Evolutionary conservation across 2,113 vertebrate species (phyloP).

Genomic region (Ceuthmochares aereus): DNA sequence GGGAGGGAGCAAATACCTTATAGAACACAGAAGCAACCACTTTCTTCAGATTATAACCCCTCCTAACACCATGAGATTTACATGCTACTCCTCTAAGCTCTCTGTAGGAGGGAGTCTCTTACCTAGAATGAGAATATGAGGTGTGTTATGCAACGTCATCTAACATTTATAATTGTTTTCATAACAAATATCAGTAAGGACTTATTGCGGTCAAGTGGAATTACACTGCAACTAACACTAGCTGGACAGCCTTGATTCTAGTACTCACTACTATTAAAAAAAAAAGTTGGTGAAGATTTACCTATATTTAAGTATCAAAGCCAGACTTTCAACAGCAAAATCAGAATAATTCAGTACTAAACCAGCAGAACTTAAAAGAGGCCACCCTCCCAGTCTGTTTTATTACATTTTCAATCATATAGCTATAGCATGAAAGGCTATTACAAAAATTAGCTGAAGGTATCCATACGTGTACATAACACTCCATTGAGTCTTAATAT

Average conservation of each 20-base stretch:
- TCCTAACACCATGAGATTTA: not conserved
- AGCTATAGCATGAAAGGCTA: not conserved
- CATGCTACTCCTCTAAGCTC: not conserved
- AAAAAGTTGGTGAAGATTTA: not conserved
- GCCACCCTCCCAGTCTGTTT: not conserved
- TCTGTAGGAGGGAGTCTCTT: rapidly evolving
- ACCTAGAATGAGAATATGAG: not conserved
- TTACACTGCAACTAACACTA: not conserved
- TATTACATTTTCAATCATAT: conserved; percentile 21
- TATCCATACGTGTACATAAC: conserved; percentile 1
- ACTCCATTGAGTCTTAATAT: conserved; percentile 14
- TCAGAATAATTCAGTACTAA: not conserved
- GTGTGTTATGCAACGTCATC: not conserved
- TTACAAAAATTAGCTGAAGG: conserved; percentile 29
- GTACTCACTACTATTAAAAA: not conserved
- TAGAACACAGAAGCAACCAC: not conserved
- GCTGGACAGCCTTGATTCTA: not conserved
- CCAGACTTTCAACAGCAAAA: not conserved
- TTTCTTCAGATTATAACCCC: not conserved
- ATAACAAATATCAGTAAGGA: not conserved
- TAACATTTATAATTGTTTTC: not conserved
- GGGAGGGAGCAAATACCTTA: not conserved
- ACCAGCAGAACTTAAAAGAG: not conserved
- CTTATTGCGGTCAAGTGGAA: not conserved
- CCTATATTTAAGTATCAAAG: not conserved